Evolutionary conservation across 2,113 vertebrate genomes (phyloP).

Genomic region (Festucalex cinctus): DNA sequence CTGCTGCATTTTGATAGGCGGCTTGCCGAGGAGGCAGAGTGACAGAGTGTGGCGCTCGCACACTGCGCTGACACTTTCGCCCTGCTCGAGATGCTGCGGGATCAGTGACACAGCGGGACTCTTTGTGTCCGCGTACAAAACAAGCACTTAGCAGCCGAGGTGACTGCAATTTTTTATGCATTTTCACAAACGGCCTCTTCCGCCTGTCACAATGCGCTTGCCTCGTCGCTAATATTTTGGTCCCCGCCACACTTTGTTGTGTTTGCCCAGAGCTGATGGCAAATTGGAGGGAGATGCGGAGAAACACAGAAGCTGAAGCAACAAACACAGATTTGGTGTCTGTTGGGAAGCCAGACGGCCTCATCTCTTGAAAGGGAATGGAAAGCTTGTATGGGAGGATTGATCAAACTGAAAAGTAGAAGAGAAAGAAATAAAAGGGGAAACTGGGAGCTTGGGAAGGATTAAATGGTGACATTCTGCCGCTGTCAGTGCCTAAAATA

Average conservation of each 20-base stretch:
- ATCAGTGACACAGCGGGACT: slow-evolving; percentile 39
- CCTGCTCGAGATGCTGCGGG: slow-evolving; percentile 45
- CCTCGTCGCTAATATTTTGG: slow-evolving; percentile 21
- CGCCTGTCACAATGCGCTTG: slow-evolving; percentile 14
- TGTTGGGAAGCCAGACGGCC: slow-evolving; percentile 38
- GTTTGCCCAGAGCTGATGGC: slow-evolving; percentile 47
- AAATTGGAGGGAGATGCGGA: slow-evolving; percentile 40
- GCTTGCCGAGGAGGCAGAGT: slow-evolving; percentile 65
- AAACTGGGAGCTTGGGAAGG: slow-evolving; percentile 46
- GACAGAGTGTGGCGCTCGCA: slow-evolving; percentile 61
- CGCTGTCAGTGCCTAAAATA: slow-evolving; percentile 47
- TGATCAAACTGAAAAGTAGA: slow-evolving; percentile 21
- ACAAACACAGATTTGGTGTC: slow-evolving; percentile 50
- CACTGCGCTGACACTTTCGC: slow-evolving; percentile 57
- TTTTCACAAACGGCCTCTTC: slow-evolving; percentile 8
- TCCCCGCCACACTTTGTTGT: slow-evolving; percentile 27
- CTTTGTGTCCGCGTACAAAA: slow-evolving; percentile 4
- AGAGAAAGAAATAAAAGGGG: slow-evolving; percentile 31
- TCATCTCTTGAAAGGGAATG: slow-evolving; percentile 1
- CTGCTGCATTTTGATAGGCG: slow-evolving; percentile 75
- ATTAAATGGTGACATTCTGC: slow-evolving; percentile 68
- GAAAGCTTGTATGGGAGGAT: slow-evolving; percentile 3
- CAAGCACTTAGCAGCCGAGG: not conserved
- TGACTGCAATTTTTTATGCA: not conserved
- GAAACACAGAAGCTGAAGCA: slow-evolving; percentile 37